Evolutionary conservation across 2,113 vertebrate genomes (phyloP).

Genomic region (Laterallus jamaicensis): DNA sequence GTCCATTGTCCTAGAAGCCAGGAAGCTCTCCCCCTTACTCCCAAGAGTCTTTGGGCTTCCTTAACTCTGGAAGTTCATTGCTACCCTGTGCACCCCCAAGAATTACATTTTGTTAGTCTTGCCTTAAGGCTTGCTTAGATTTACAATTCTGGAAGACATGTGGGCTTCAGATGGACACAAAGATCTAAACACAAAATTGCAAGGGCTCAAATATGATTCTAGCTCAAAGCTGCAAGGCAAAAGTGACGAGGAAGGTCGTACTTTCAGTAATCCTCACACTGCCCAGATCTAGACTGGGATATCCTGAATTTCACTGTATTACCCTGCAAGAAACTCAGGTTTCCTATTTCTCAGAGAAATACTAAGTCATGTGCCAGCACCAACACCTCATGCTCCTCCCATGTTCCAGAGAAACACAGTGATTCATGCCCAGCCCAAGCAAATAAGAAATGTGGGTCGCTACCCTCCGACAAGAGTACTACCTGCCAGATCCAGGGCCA

Average conservation of each 20-base stretch:
- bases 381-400: background rate
- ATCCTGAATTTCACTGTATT: background rate
- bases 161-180: background rate
- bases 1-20: background rate
- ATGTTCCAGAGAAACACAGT: background rate
- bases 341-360: background rate
- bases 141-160: background rate
- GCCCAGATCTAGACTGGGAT: background rate
- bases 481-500: background rate
- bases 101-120: background rate
- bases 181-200: background rate
- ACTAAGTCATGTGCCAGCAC: background rate
- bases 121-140: background rate
- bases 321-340: background rate
- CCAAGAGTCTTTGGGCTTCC: background rate
- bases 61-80: background rate
- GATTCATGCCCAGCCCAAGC: background rate
- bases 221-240: background rate
- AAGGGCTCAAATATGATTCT: background rate
- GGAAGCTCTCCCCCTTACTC: background rate
- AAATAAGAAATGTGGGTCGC: background rate
- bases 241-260: background rate
- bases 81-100: background rate
- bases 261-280: background rate
- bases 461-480: background rate